Evolutionary conservation across 2,797 vertebrate genomes (phyloP), one percentile per base, ranked within the genome.

Genomic region (Glossophaga mutica): DNA sequence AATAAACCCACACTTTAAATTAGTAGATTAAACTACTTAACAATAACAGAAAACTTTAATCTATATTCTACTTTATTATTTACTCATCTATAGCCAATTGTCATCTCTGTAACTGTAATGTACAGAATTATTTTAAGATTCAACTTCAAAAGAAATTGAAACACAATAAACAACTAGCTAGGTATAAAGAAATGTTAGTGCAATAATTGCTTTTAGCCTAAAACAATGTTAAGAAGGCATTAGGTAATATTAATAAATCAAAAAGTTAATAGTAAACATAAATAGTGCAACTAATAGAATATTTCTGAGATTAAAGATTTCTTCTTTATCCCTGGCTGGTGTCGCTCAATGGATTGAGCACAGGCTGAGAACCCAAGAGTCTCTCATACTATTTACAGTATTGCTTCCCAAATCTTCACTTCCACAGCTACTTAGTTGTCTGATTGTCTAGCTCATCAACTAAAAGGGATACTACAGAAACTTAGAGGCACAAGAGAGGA

Each of bases 101-200:
- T 0, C 50, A 90, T 90, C 92, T 92, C 94, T 95, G 46, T 90
- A 57, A 57, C 0, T 59, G 77, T 55, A 52, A 39, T 57, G 22
- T 2, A 90, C 90, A 88, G 76, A 78, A 92, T 74, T 78, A 89
- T 95, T 93, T 67, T 95, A 93, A 84, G 3, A 0, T 34, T 52
- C 74, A 0, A 71, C 79, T 94, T 95, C 96, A 93, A 97, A 97
- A 90, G 73, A 84, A 96, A 65, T 88, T 77, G 84, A 97, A 96
- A 34, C 57, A 59, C 85, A 83, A 76, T 37, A 89, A 78, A 82
- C 44, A 96, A 85, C 42, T 71, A 48, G 22, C 18, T 2, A 52
- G 76, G 50, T 48, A 77, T 44, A 73, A 96, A 92, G 44, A 59
- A 77, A 48, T n/a, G 62, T 81, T 94, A 52, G 55, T 62, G 87